Percentiles rank a stretch among this genome's conserved stretches.
Conservation (phyloP, 2,113 vertebrate species). For the Setophaga coronata region DNA sequence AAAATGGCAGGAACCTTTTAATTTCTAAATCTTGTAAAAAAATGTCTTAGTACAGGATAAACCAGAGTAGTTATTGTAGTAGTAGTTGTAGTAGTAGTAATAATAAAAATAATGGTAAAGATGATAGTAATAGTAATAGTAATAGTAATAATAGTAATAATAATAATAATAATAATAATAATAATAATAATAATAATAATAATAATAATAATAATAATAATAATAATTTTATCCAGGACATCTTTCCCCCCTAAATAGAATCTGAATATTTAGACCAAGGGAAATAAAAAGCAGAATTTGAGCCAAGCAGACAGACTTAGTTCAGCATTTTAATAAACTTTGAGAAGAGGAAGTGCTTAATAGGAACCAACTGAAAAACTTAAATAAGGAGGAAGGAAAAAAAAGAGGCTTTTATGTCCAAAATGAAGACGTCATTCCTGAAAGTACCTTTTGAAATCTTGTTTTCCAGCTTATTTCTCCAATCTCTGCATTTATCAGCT, state of each 20-base stretch:
- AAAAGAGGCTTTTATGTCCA: neutral
- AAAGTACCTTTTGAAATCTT: neutral
- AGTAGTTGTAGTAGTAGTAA: too few species aligned
- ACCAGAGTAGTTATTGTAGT: neutral
- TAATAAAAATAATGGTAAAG: too few species aligned
- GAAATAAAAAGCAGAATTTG: neutral
- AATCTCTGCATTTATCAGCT: neutral
- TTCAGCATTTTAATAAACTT: neutral
- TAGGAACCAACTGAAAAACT: neutral
- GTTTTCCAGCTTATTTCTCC: neutral
- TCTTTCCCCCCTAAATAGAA: fast-evolving
- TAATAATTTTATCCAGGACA: neutral
- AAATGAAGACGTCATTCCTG: neutral
- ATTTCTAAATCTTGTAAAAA: neutral
- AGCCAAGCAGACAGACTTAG: neutral
- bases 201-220: too few species aligned
- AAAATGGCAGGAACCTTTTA: neutral
- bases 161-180: too few species aligned
- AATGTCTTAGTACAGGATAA: neutral
- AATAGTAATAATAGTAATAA: too few species aligned
- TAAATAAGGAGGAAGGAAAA: neutral
- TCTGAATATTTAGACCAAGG: neutral
- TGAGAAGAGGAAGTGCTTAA: neutral
- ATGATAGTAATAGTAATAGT: too few species aligned
- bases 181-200: too few species aligned